Conservation (phyloP, 2,888 invertebrate species). For the Parnassius smintheus region DNA sequence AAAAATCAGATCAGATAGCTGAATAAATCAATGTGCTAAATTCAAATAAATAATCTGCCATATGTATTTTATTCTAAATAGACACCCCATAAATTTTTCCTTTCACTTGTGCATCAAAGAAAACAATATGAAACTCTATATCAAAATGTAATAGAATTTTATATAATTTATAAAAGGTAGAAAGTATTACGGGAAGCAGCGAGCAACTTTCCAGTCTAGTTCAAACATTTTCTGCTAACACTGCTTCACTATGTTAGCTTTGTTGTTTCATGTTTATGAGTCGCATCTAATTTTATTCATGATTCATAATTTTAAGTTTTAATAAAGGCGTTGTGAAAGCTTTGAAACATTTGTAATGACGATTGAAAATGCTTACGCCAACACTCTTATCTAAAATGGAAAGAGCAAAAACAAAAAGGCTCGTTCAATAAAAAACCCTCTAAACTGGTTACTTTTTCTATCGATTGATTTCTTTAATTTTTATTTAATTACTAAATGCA, state of each 20-base stretch:
- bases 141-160: slow-evolving; percentile 6
- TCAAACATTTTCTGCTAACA: slow-evolving; percentile 27
- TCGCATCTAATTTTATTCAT: slow-evolving; percentile 8
- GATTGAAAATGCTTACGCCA: too few species aligned
- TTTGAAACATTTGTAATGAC: too few species aligned
- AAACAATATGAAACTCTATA: not conserved
- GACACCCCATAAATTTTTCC: too few species aligned
- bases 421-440: too few species aligned
- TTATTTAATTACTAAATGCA: not conserved
- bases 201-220: slow-evolving; percentile 23
- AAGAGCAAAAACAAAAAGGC: too few species aligned
- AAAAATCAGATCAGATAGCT: too few species aligned
- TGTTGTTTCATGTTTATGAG: slow-evolving; percentile 30
- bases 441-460: too few species aligned
- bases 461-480: too few species aligned
- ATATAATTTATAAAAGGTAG: slow-evolving; percentile 3
- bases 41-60: too few species aligned
- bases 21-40: too few species aligned
- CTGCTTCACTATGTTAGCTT: slow-evolving; percentile 25
- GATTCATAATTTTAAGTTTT: slow-evolving; percentile 6
- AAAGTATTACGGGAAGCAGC: slow-evolving; percentile 18
- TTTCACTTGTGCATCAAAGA: not conserved
- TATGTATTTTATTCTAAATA: too few species aligned
- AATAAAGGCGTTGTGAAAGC: not conserved
- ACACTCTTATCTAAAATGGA: too few species aligned